These are phyloP conservation scores for Eupithecia inturbata DNA, from an alignment of 2,888 invertebrate species.

Conservation along the genomic window DNA sequence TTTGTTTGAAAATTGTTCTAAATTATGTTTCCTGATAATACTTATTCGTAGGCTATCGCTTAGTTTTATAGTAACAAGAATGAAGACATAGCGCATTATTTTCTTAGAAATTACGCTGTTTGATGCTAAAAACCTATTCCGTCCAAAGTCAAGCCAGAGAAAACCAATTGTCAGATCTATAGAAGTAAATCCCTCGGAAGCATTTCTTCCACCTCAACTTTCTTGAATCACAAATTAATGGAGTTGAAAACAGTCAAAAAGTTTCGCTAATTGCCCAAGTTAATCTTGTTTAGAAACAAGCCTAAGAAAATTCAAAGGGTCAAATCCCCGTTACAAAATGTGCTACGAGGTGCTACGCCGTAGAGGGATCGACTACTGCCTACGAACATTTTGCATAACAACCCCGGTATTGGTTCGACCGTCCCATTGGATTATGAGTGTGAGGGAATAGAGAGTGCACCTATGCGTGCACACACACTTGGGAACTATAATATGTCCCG, in stretches of 20 bases:
- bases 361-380: not conserved
- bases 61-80: no score
- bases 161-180: not conserved
- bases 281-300: slow-evolving; percentile 24
- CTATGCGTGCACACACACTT: not conserved
- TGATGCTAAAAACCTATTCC: not conserved
- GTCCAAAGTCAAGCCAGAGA: not conserved
- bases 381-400: not conserved
- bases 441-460: not conserved
- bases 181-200: slow-evolving; percentile 16
- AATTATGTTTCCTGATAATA: no score
- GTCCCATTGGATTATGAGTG: no score
- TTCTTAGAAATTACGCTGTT: not conserved
- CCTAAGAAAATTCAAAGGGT: slow-evolving; percentile 14
- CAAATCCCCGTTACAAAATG: not conserved
- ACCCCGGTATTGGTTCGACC: no score
- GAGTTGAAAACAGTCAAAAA: slow-evolving; percentile 31
- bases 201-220: slow-evolving; percentile 34
- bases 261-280: slow-evolving; percentile 31
- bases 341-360: not conserved
- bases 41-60: no score
- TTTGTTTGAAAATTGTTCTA: no score
- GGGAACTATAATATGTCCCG: not conserved
- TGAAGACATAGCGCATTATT: not conserved
- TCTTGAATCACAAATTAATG: slow-evolving; percentile 33